A percentile compares a stretch with the other conserved stretches of the same genome.
These are phyloP conservation scores for Alaudala cheleensis DNA, from an alignment of 2,113 vertebrate species.

Conservation along the genomic window DNA sequence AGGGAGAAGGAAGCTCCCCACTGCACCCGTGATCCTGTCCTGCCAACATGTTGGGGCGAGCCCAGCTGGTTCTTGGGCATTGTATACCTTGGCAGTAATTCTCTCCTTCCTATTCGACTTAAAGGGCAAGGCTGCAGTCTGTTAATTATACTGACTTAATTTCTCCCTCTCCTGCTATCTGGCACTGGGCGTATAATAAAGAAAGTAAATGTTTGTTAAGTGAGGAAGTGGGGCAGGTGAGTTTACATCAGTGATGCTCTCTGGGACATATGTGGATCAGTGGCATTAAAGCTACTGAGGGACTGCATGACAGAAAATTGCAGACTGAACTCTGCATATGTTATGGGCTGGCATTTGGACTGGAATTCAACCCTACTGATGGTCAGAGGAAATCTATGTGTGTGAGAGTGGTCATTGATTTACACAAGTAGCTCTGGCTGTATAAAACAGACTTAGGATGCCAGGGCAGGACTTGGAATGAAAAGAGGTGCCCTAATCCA, in stretches of 20 bases:
- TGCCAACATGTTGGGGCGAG: not conserved
- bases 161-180: constrained; percentile 26
- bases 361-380: not conserved
- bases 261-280: fast-evolving
- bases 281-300: constrained; percentile 2
- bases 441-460: not conserved
- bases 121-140: constrained; percentile 62
- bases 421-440: not conserved
- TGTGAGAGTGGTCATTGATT: not conserved
- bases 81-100: constrained; percentile 44
- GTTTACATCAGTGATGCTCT: constrained; percentile 36
- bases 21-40: not conserved
- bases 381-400: not conserved
- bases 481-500: not conserved
- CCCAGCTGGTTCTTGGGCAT: not conserved
- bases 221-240: constrained; percentile 24
- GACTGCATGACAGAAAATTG: not conserved
- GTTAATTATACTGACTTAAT: constrained; percentile 67
- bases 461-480: not conserved
- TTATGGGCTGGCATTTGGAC: not conserved
- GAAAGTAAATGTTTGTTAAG: constrained; percentile 57
- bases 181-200: constrained; percentile 9
- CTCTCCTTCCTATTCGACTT: constrained; percentile 40
- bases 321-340: not conserved
- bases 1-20: not conserved